These are phyloP conservation scores for Brenthis ino DNA, from an alignment of 2,888 invertebrate genomes.

Conservation along the genomic window DNA sequence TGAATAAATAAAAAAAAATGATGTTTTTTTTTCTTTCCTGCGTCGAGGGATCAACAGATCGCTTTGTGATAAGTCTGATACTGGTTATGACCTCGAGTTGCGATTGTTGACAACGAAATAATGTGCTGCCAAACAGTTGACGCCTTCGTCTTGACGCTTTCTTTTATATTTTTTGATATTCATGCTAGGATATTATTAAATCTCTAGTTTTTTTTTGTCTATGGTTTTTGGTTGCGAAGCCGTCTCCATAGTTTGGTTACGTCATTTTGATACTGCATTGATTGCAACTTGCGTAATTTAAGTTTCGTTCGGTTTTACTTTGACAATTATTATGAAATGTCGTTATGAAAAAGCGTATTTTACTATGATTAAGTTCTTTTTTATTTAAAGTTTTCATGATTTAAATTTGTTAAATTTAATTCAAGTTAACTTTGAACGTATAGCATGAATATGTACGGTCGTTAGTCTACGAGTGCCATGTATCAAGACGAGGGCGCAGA, in stretches of 20 bases:
- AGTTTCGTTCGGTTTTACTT: no score
- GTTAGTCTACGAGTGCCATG: conserved; percentile 60
- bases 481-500: conserved; percentile 51
- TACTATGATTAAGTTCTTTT: no score
- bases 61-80: conserved; percentile 67
- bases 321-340: no score
- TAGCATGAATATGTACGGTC: conserved; percentile 16
- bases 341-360: no score
- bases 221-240: background rate
- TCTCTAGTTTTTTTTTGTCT: background rate
- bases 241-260: background rate
- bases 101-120: conserved; percentile 73
- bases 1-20: conserved; percentile 51
- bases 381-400: no score
- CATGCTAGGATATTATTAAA: conserved; percentile 16
- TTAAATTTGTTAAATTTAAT: no score
- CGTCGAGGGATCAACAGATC: conserved; percentile 72
- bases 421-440: background rate
- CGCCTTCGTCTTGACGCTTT: conserved; percentile 48
- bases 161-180: conserved; percentile 19
- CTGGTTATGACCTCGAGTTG: conserved; percentile 54
- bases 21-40: conserved; percentile 63
- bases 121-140: conserved; percentile 50
- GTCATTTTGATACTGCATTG: background rate
- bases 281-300: no score